A percentile compares a stretch with the other conserved stretches of the same genome.
Evolutionary conservation across 2,113 vertebrate genomes (phyloP).

Genomic region (Donacobius atricapilla): DNA sequence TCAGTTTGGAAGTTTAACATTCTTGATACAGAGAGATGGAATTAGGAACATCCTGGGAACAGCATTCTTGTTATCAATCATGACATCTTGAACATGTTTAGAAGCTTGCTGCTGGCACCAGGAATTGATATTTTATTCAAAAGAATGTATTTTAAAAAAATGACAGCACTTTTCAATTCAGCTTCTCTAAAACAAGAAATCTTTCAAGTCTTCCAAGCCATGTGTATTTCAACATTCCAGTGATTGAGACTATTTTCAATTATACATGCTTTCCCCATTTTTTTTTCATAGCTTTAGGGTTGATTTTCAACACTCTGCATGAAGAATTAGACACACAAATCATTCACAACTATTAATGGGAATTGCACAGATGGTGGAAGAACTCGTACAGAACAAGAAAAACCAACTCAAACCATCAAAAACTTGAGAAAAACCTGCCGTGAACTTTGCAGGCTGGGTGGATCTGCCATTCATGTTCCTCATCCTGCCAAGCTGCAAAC

Average conservation of each 20-base stretch:
- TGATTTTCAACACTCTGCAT: constrained; percentile 51
- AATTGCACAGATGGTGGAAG: constrained; percentile 31
- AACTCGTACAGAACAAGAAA: constrained; percentile 31
- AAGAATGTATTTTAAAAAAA: constrained; percentile 78
- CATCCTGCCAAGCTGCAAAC: background rate
- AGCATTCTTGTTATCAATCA: constrained; percentile 76
- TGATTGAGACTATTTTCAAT: constrained; percentile 64
- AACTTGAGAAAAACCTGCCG: background rate
- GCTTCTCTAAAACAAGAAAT: constrained; percentile 70
- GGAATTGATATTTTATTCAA: constrained; percentile 77
- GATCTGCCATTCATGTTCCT: background rate
- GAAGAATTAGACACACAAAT: constrained; percentile 65
- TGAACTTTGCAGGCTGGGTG: background rate
- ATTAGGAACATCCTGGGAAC: constrained; percentile 77
- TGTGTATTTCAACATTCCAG: constrained; percentile 25
- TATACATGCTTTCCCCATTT: constrained; percentile 58
- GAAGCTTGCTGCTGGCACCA: constrained; percentile 71
- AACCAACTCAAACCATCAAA: constrained; percentile 28
- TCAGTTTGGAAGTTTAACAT: constrained; percentile 51
- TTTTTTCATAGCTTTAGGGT: constrained; percentile 62
- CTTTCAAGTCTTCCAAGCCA: constrained; percentile 48
- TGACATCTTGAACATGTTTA: constrained; percentile 75
- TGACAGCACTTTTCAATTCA: constrained; percentile 72
- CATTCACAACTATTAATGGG: constrained; percentile 55
- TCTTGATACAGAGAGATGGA: constrained; percentile 66